These are phyloP conservation scores for Drosophila melanocephala DNA, from an alignment of 2,888 invertebrate species.

Conservation along the genomic window DNA sequence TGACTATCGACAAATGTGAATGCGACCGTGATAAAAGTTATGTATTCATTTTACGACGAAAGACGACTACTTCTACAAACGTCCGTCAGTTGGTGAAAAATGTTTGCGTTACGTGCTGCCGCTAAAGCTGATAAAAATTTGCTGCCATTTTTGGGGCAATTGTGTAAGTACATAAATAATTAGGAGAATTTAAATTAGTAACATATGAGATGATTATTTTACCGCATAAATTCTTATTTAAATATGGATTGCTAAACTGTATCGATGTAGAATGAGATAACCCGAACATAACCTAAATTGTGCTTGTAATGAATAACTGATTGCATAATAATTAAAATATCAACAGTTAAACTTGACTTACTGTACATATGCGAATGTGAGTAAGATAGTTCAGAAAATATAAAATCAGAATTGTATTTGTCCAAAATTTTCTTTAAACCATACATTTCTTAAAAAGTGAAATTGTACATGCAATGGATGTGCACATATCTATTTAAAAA, in stretches of 20 bases:
- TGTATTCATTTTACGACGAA: slow-evolving; percentile 13
- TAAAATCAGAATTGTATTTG: neutral
- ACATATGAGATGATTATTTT: neutral
- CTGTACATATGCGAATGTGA: neutral
- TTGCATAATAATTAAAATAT: slow-evolving; percentile 50
- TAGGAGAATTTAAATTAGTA: neutral
- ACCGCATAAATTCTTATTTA: neutral
- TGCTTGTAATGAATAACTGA: slow-evolving; percentile 20
- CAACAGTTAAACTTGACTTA: neutral
- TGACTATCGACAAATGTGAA: slow-evolving; percentile 8
- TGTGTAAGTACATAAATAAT: slow-evolving; percentile 71
- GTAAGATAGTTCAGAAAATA: neutral
- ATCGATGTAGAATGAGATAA: neutral
- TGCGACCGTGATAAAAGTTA: slow-evolving; percentile 17
- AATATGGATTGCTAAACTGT: neutral
- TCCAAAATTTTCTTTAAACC: neutral
- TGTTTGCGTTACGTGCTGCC: slow-evolving; percentile 81
- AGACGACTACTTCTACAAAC: slow-evolving; percentile 13
- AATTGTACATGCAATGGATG: neutral
- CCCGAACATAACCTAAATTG: slow-evolving; percentile 60
- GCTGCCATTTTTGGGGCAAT: slow-evolving; percentile 76
- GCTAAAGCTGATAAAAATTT: slow-evolving; percentile 79
- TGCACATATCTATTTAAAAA: neutral
- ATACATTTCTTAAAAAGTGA: neutral
- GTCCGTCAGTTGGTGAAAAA: slow-evolving; percentile 56